Evolutionary conservation across 1,140 invertebrate genomes (phyloP), one percentile per base, ranked within the genome.

Genomic region (Orchesella cincta): DNA sequence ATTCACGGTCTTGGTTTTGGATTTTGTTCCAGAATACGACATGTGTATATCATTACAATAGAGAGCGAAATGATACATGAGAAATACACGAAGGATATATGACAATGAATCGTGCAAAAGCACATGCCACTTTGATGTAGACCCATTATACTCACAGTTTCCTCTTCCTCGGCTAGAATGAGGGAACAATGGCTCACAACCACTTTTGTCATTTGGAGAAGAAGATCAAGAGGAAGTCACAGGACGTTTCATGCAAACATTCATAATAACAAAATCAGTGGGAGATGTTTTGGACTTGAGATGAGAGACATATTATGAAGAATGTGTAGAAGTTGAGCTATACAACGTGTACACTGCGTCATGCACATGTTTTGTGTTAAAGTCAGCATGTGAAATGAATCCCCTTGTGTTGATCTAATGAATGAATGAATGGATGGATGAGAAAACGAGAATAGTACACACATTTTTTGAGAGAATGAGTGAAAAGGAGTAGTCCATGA

Each of bases 371-470:
- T 67, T 67, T 67, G 62, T 67, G 31, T 33, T 31, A 67, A 67
- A 67, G 62, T 67, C 62, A 67, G 62, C 62, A 67, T 67, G 62
- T 67, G 62, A 67, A 67, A 67, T 67, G 62, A 67, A 67, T 67
- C 62, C 62, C n/a, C 28, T 33, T 57, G 54, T n/a, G 20, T 67
- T 67, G 23, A 67, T 3, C 62, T 67, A 67, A 67, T 31, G 62
- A 31, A 67, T 67, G 62, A 67, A 67, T 67, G 62, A 67, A 23
- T n/a, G 52, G 23, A 57, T n/a, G 23, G 23, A 57, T 57, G 52
- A 57, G 14, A n/a, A n/a, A n/a, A n/a, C n/a, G n/a, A n/a, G n/a
- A n/a, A n/a, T n/a, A n/a, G n/a, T n/a, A n/a, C n/a, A n/a, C n/a
- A n/a, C n/a, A n/a, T 67, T 67, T 31, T 29, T 14, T 23, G 8